phyloP scores from a whole-genome alignment of 2,888 invertebrate species.

The Tipula confusa region DNA sequence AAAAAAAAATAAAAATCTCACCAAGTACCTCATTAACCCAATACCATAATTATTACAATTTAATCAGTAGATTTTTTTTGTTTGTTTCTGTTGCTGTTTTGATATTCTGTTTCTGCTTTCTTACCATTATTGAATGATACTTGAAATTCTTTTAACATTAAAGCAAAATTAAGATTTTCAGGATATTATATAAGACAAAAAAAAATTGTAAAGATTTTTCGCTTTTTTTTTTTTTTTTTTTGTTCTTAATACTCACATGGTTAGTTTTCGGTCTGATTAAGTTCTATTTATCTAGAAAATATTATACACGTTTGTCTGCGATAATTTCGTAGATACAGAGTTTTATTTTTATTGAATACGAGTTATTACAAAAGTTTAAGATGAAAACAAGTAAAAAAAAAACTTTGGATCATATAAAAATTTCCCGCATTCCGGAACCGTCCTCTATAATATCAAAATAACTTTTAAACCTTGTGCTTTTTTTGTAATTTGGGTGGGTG shows the following conservation, averaged over 20 bases:
- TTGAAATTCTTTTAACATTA: background rate
- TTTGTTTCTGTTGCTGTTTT: background rate
- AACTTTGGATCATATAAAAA: too few relatives aligned
- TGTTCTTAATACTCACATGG: background rate
- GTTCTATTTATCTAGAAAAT: background rate
- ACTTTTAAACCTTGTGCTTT: background rate
- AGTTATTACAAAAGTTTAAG: background rate
- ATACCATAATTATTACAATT: background rate
- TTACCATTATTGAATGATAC: background rate
- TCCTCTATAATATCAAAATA: background rate
- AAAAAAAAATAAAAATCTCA: too few relatives aligned
- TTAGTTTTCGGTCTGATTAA: background rate
- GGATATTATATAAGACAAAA: background rate
- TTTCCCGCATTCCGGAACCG: background rate
- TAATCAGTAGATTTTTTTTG: background rate
- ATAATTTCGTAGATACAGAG: background rate
- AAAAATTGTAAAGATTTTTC: background rate
- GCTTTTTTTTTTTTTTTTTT: too few relatives aligned
- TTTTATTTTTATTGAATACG: background rate
- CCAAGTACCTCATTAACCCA: background rate
- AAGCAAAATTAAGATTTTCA: background rate
- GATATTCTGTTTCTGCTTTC: too few relatives aligned
- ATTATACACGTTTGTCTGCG: background rate
- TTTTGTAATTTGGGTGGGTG: background rate
- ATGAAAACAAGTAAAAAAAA: background rate